Base-by-base conservation (phyloP, 2,797 vertebrate genomes). In the Pantherophis vulpinus region DNA sequence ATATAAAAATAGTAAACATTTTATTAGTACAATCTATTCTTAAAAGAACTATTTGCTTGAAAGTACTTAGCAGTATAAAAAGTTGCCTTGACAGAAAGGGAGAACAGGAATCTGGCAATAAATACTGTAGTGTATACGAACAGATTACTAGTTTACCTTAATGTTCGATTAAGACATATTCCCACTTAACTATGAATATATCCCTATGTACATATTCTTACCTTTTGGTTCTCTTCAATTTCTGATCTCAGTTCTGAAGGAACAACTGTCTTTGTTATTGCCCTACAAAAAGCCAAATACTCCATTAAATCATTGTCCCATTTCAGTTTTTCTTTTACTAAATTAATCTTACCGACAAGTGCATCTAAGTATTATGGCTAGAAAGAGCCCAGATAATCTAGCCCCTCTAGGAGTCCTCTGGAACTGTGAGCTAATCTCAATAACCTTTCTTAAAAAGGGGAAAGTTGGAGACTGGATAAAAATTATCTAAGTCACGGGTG, bases 141-240 rank as follows among this genome's bases (percentile, higher is more conserved):
- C 7, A 87, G 25, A 87, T 32, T n/a, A 32, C 87, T 58, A 86
- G 0, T 61, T 42, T 20, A 91, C 18, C 32, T 29, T 37, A 23
- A 5, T 32, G 12, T 55, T 23, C 16, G 0, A 63, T 23, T 61
- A 87, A n/a, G 18, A 63, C n/a, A 88, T 70, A 70, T 91, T 14
- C 12, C 42, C 32, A 25, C 59, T 89, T 47, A 79, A 18, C 29
- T 11, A 79, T 32, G 66, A 89, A 93, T 70, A 10, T 12, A 92
- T n/a, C 25, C 18, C 9, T 74, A 90, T 3, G 14, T 37, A 0
- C 2, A 1, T 74, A 51, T 51, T 92, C 25, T 94, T 98, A 99
- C 99, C 98, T 99, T 99, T 95, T 99, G 99, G 97, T 99, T 99
- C 92, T 99, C 99, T 94, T 98, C 98, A 18, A 99, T 98, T 97